Evolutionary conservation across 2,888 invertebrate species (phyloP), one percentile per base, ranked within the genome.

Genomic region (Oasisia sp.): DNA sequence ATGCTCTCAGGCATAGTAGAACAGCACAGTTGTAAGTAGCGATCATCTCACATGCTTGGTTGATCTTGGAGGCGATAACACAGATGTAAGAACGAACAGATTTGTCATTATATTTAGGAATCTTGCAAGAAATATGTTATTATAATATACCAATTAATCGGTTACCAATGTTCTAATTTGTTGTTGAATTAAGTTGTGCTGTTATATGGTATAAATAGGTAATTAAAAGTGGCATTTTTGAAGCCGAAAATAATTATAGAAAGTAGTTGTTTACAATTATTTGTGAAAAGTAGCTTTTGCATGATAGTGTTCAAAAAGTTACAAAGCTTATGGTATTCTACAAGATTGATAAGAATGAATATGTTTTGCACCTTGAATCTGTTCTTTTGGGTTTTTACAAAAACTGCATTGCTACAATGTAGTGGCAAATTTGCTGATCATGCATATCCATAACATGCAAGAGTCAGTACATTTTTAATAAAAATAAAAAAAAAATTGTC

Each of bases 141-240:
- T 38, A 74, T 74, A 74, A 74, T 74, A 74, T 74, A 74, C 74
- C 74, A n/a, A 74, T 74, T 27, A 74, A 27, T 74, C 74, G 27
- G 74, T 74, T 74, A 74, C 27, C 74, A 27, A 19, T 74, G 74
- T 74, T 74, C 74, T 74, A 19, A 74, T 74, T 74, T 74, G 74
- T 74, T 74, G 74, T 74, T 74, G 74, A 74, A n/a, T 74, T 74
- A 74, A 74, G 74, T 74, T 74, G 74, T 74, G 74, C 74, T 74
- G 74, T 74, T 74, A 74, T 74, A 74, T 74, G 74, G 74, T 74
- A 74, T 74, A 27, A 74, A 74, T 74, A 74, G 74, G 74, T 74
- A 74, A 74, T 74, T 74, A 74, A 74, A 74, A n/a, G 74, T 74
- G 74, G 74, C 74, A n/a, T 74, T 74, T 74, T 74, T 74, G 74